phyloP scores from a whole-genome alignment of 2,888 invertebrate genomes.

The Dryocosmus kuriphilus region DNA sequence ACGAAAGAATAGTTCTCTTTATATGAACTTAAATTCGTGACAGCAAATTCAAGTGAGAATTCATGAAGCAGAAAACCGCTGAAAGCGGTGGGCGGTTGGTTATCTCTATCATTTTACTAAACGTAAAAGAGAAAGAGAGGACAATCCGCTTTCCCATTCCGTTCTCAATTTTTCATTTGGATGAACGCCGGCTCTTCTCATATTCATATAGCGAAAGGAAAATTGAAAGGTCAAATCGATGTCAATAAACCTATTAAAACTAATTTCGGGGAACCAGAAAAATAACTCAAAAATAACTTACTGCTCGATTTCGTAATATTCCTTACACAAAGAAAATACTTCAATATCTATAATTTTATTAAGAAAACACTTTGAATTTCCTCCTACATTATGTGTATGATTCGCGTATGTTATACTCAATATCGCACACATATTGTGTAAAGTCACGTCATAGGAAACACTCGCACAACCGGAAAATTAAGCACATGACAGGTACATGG shows the following conservation, averaged over 20 bases:
- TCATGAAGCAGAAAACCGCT: slow-evolving; percentile 22
- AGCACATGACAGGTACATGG: background rate
- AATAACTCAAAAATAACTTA: background rate
- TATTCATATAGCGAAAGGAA: background rate
- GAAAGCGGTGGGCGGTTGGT: background rate
- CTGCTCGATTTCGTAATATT: background rate
- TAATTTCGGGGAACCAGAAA: background rate
- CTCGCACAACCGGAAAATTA: background rate
- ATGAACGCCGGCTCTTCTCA: background rate
- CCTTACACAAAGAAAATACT: background rate
- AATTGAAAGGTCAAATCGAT: background rate
- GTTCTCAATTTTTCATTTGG: slow-evolving; percentile 24
- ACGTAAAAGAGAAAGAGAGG: slow-evolving; percentile 19
- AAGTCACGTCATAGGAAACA: background rate
- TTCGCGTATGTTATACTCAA: background rate
- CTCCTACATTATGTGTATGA: background rate
- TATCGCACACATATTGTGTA: background rate
- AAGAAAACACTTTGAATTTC: background rate
- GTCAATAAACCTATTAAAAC: background rate
- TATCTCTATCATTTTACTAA: slow-evolving; percentile 17
- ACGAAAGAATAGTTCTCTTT: background rate
- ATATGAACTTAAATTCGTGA: background rate
- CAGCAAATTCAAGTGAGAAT: background rate
- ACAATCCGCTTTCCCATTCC: background rate
- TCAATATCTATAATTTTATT: background rate